A percentile compares a stretch with the other conserved stretches of the same genome.
Evolutionary conservation across 2,113 vertebrate genomes (phyloP).

Genomic region (Dissostichus mawsoni): DNA sequence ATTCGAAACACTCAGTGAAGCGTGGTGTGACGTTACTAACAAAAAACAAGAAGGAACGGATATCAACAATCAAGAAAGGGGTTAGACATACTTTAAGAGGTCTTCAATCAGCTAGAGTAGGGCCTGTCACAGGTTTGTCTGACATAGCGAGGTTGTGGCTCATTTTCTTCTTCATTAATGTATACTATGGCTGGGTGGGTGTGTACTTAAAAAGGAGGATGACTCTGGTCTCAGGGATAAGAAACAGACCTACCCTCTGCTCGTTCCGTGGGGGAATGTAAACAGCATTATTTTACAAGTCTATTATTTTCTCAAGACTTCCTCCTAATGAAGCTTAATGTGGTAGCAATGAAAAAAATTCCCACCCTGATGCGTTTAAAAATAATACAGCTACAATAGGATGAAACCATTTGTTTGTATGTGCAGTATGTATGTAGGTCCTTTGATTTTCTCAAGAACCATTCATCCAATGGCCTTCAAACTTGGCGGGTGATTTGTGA

Average conservation of each 20-base stretch:
- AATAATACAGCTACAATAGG: not conserved
- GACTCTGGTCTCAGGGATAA: conserved; percentile 55
- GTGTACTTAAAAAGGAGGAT: conserved; percentile 55
- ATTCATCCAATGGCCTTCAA: too few relatives aligned
- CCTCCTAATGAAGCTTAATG: conserved; percentile 31
- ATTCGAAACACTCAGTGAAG: conserved; percentile 45
- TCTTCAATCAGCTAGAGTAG: conserved; percentile 20
- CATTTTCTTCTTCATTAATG: conserved; percentile 40
- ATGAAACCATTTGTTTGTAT: too few relatives aligned
- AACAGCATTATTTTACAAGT: conserved; percentile 65
- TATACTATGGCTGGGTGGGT: conserved; percentile 41
- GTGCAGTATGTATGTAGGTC: too few relatives aligned
- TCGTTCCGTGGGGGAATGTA: conserved; percentile 65
- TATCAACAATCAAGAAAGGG: conserved; percentile 18
- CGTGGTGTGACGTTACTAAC: conserved; percentile 3
- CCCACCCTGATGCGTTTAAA: not conserved
- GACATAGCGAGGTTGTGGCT: conserved; percentile 20
- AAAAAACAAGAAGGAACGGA: conserved; percentile 12
- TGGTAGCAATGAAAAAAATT: conserved; percentile 30
- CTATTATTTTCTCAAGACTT: conserved; percentile 49
- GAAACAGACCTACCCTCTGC: conserved; percentile 52
- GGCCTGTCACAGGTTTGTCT: conserved; percentile 25
- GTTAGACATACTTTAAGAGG: not conserved
- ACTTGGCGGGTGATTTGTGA: too few relatives aligned
- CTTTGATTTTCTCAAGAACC: too few relatives aligned